A percentile compares a stretch with the other conserved stretches of the same genome.
Evolutionary conservation across 2,113 vertebrate genomes (phyloP).

Genomic region (Spilogale gracilis): DNA sequence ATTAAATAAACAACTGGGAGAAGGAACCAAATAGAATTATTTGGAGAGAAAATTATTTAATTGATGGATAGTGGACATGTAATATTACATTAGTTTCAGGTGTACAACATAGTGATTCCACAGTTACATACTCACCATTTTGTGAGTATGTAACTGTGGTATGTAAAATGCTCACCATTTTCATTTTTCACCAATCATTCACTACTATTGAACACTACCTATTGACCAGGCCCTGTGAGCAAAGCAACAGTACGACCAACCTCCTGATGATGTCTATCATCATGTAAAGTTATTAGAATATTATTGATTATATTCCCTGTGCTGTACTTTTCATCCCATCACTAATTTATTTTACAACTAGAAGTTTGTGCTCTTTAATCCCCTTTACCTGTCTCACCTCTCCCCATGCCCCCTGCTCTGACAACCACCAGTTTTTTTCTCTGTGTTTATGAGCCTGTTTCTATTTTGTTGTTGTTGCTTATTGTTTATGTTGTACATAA

Average conservation of each 20-base stretch:
- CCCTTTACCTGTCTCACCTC: background rate
- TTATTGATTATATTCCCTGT: background rate
- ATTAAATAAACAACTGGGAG: constrained; percentile 77
- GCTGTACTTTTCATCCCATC: background rate
- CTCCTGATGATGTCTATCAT: background rate
- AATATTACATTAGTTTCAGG: background rate
- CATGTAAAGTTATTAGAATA: background rate
- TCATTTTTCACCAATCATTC: background rate
- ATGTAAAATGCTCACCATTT: background rate
- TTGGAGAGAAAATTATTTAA: constrained; percentile 77
- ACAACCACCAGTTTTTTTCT: background rate
- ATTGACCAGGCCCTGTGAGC: background rate
- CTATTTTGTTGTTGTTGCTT: background rate
- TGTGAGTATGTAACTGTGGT: background rate
- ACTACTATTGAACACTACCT: background rate
- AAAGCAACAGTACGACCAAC: background rate
- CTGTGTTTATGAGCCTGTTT: background rate
- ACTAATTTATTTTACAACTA: background rate
- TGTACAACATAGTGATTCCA: background rate
- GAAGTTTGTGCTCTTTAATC: background rate
- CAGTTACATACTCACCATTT: background rate
- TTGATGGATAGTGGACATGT: background rate
- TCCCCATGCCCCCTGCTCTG: background rate
- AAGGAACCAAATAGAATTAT: constrained; percentile 76
- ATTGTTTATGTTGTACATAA: background rate